Conservation (phyloP, 2,888 invertebrate species). For the Parthenolecanium corni region DNA sequence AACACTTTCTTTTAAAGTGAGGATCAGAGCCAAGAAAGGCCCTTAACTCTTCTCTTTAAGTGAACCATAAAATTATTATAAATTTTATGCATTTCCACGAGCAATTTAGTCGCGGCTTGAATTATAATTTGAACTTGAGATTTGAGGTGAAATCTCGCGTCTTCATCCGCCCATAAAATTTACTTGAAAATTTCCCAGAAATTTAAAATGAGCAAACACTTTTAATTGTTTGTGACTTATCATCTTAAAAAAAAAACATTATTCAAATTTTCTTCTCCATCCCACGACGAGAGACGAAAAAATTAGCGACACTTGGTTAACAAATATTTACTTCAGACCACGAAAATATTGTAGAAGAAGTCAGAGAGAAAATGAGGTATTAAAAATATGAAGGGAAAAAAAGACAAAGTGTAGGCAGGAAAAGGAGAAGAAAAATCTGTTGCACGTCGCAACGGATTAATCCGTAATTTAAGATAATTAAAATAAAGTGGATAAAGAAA, state of each 20-base stretch:
- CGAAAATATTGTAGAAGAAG: not conserved
- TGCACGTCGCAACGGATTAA: slow-evolving; percentile 20
- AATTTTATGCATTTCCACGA: too few species aligned
- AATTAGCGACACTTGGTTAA: not conserved
- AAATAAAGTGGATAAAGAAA: slow-evolving; percentile 25
- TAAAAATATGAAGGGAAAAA: not conserved
- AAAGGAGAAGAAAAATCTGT: slow-evolving; percentile 14
- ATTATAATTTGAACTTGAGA: too few species aligned
- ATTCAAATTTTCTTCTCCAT: not conserved
- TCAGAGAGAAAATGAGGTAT: not conserved
- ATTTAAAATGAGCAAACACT: too few species aligned
- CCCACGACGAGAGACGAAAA: not conserved
- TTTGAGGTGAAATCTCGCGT: too few species aligned
- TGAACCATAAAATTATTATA: too few species aligned
- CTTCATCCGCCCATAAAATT: too few species aligned
- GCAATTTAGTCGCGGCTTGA: too few species aligned
- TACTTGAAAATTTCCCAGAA: too few species aligned
- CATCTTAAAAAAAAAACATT: not conserved
- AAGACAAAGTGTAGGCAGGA: not conserved
- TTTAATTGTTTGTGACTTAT: too few species aligned
- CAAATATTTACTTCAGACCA: not conserved
- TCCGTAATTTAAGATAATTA: slow-evolving; percentile 24
- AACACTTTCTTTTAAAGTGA: too few species aligned
- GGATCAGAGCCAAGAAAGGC: too few species aligned
- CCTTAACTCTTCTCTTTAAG: too few species aligned